These are phyloP conservation scores for Melipona beecheii DNA, from an alignment of 2,888 invertebrate species.

Conservation along the genomic window DNA sequence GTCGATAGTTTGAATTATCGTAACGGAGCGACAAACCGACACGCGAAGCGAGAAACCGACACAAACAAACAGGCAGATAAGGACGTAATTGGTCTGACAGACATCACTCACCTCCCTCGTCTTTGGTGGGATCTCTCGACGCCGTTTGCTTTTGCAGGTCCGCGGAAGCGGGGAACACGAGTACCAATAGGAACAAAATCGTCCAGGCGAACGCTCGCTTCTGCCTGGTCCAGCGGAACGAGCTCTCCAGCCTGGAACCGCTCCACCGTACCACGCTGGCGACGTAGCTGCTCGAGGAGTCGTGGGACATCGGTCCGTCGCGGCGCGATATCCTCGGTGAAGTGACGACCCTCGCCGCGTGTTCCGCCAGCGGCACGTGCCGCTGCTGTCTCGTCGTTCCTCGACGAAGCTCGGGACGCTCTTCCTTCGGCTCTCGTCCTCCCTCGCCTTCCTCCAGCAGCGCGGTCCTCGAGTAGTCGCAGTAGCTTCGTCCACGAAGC, in stretches of 20 bases:
- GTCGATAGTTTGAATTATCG: too few relatives aligned
- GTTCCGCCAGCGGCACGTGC: neutral
- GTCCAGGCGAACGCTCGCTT: constrained; percentile 46
- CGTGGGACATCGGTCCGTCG: neutral
- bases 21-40: too few relatives aligned
- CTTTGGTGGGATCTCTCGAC: constrained; percentile 44
- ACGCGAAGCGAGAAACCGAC: too few relatives aligned
- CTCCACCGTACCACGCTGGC: constrained; percentile 81
- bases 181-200: constrained; percentile 55
- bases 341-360: neutral
- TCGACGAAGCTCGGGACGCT: neutral
- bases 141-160: constrained; percentile 34
- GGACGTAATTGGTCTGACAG: too few relatives aligned
- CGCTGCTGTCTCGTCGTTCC: neutral
- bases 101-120: constrained; percentile 65
- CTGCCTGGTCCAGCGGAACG: constrained; percentile 24
- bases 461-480: neutral
- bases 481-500: constrained; percentile 50
- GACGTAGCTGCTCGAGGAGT: constrained; percentile 65
- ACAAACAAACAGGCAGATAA: too few relatives aligned
- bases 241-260: constrained; percentile 25
- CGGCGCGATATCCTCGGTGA: constrained; percentile 9
- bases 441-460: neutral
- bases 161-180: constrained; percentile 53
- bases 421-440: neutral